Conservation (phyloP, 92 coral and sea anemone genomes). For the Metridium senile region DNA sequence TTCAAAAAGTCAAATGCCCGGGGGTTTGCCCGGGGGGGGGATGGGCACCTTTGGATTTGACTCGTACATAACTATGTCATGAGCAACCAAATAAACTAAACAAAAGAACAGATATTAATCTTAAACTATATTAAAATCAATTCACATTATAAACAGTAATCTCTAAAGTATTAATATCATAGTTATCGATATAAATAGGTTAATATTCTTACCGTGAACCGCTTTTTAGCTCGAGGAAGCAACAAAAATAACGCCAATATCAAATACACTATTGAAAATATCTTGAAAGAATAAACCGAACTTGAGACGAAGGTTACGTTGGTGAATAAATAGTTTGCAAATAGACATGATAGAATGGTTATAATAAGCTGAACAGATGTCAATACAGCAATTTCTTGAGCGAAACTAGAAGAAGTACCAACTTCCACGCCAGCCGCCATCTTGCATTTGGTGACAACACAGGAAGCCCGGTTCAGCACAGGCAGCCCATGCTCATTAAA, state of each 20-base stretch:
- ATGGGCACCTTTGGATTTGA: too few relatives aligned
- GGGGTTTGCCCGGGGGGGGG: too few relatives aligned
- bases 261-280: constrained; percentile 40
- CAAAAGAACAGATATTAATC: too few relatives aligned
- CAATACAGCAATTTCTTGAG: constrained; percentile 37
- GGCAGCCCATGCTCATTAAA: too few relatives aligned
- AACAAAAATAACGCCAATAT: constrained; percentile 25
- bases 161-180: background rate
- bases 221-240: constrained; percentile 34
- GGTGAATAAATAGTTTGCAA: constrained; percentile 53
- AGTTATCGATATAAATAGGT: background rate
- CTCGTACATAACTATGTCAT: too few relatives aligned
- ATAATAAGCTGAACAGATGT: constrained; percentile 47
- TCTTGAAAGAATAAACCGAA: constrained; percentile 41
- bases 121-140: background rate
- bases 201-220: constrained; percentile 34
- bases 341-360: constrained; percentile 41
- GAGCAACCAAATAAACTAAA: too few relatives aligned
- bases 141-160: background rate
- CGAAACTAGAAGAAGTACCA: background rate
- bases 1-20: too few relatives aligned
- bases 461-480: constrained; percentile 22
- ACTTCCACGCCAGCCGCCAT: constrained; percentile 46
- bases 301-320: constrained; percentile 38
- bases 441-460: constrained; percentile 20